Conservation (phyloP, 2,113 vertebrate genomes). For the Spilogale gracilis region DNA sequence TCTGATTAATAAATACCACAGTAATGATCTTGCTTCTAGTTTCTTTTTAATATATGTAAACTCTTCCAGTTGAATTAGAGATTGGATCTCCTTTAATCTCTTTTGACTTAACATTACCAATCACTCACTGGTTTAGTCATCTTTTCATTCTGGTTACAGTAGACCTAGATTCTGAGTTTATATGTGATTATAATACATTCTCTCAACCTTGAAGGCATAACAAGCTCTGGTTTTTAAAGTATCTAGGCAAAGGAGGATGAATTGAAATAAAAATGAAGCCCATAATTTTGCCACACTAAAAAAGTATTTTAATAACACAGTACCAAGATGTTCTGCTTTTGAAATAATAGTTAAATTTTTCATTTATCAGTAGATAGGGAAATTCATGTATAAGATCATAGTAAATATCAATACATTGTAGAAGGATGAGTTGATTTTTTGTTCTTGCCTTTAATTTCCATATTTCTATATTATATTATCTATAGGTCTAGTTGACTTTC, state of each 20-base stretch:
- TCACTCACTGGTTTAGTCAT: background rate
- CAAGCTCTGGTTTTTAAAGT: background rate
- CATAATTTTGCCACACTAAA: background rate
- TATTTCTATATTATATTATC: background rate
- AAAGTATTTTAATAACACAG: background rate
- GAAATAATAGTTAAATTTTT: background rate
- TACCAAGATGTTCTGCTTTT: background rate
- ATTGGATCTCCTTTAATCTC: background rate
- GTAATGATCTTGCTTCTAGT: background rate
- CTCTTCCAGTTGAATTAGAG: background rate
- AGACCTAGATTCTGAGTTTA: background rate
- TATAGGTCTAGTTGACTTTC: background rate
- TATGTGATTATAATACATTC: background rate
- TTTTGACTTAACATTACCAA: background rate
- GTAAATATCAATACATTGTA: background rate
- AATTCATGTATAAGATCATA: background rate
- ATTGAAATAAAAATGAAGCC: constrained; percentile 14
- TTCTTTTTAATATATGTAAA: constrained; percentile 4
- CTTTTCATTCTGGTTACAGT: background rate
- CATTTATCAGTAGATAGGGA: background rate
- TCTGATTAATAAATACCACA: background rate
- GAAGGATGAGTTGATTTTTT: background rate
- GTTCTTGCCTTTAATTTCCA: background rate
- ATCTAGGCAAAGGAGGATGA: background rate
- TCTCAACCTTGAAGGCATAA: background rate